phyloP scores from a whole-genome alignment of 2,113 vertebrate species.

The Cyanocitta stelleri region DNA sequence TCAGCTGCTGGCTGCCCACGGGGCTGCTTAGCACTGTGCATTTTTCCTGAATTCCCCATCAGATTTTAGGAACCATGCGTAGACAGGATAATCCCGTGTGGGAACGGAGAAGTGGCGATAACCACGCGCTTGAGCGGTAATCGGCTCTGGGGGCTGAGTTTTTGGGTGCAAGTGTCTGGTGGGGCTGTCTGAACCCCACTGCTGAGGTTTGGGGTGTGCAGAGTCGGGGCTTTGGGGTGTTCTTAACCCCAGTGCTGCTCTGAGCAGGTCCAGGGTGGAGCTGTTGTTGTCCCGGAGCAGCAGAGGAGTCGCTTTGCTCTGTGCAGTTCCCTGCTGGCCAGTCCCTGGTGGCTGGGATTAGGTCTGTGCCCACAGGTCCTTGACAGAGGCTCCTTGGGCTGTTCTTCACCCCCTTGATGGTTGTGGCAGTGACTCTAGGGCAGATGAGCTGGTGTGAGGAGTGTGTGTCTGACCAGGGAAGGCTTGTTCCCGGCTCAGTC shows the following conservation, averaged over 20 bases:
- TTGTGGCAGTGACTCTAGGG: neutral
- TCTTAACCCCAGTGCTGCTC: fast-evolving
- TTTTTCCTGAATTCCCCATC: neutral
- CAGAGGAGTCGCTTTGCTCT: neutral
- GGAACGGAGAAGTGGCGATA: neutral
- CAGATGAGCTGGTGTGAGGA: neutral
- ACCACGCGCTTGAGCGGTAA: neutral
- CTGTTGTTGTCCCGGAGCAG: neutral
- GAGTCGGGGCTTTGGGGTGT: neutral
- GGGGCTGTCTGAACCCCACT: neutral
- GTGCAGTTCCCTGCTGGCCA: neutral
- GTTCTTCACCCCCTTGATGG: neutral
- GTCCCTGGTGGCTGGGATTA: neutral
- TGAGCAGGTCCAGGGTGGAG: neutral
- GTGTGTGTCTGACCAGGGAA: neutral
- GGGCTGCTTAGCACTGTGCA: neutral
- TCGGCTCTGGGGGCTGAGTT: neutral
- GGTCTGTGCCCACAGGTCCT: neutral
- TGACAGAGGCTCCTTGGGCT: fast-evolving
- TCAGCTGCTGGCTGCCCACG: neutral
- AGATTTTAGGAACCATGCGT: neutral
- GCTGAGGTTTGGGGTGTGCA: neutral
- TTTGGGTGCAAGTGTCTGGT: fast-evolving
- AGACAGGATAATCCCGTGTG: neutral
- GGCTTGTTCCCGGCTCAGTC: neutral